Base-by-base conservation (phyloP, 2,113 vertebrate genomes). In the Balaeniceps rex region DNA sequence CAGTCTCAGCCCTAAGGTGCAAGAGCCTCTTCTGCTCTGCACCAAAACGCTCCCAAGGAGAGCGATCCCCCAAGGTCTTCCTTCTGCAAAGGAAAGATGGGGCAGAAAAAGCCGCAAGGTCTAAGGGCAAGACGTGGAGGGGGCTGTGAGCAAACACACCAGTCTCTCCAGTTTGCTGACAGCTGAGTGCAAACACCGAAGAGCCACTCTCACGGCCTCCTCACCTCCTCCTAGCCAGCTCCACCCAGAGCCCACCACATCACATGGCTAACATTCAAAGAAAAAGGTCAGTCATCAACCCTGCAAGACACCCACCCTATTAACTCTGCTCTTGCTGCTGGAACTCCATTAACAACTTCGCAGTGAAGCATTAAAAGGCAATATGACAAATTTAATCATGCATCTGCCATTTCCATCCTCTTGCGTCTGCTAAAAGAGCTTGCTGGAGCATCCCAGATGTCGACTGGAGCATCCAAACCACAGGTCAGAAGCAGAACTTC, bases 51-150 rank as follows among this genome's bases (percentile, higher is more conserved):
- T 93, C 42, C 61, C 52, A 46, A 40, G 76, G 22, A 64, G 1
- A 64, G 36, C 0, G 1, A 25, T 19, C 22, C 31, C 36, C 36
- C 66, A 8, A 1, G 13, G 28, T 25, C 36, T 31, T 26, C 40
- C 55, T 69, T 9, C 60, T 57, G 26, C n/a, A 13, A 28, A 70
- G 51, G 23, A 42, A 44, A 38, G 36, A 16, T 0, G 10, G 16
- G 42, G 26, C 36, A 66, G 66, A 24, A 93, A 36, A 68, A 63
- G 36, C 61, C 4, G 3, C 26, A 52, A 52, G 70, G 15, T 44
- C 40, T 51, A 4, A 52, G 61, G 29, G 49, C 29, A n/a, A 52
- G 66, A 25, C 0, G 1, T 25, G 22, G 83, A 60, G 29, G 42
- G 83, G 55, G 87, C 28, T 87, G 29, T 55, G 49, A 46, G 49